Conservation (phyloP, 1,140 invertebrate species). For the Potamilus streckersoni region DNA sequence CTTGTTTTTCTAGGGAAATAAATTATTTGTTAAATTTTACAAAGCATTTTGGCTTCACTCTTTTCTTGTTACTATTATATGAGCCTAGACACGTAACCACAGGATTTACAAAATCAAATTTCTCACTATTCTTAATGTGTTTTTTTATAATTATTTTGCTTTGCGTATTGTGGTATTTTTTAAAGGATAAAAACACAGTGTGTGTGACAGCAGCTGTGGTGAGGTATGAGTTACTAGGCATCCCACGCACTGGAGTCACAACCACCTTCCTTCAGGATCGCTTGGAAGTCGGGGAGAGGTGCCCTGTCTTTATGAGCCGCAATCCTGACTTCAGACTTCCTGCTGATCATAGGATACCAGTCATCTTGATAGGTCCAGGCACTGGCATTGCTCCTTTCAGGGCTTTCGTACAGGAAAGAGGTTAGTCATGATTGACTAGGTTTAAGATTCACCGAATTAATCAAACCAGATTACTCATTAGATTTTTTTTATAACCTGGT, state of each 20-base stretch:
- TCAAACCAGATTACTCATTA: too few relatives aligned
- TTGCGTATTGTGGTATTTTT: not conserved
- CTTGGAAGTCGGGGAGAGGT: slow-evolving; percentile 68
- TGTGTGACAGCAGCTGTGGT: slow-evolving; percentile 53
- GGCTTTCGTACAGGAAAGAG: slow-evolving; percentile 95
- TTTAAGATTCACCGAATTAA: too few relatives aligned
- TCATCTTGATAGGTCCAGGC: slow-evolving; percentile 98
- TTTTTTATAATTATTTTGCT: not conserved
- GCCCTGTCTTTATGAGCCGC: slow-evolving; percentile 71
- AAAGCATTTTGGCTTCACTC: too few relatives aligned
- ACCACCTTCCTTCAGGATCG: slow-evolving; percentile 86
- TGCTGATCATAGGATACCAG: slow-evolving; percentile 83
- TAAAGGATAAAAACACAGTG: slow-evolving; percentile 29
- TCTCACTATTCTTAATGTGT: not conserved
- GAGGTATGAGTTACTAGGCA: slow-evolving; percentile 70
- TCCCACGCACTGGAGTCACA: slow-evolving; percentile 90
- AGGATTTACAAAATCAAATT: not conserved
- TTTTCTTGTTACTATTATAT: too few relatives aligned
- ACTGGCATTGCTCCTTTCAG: slow-evolving; percentile 97
- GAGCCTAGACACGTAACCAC: not conserved
- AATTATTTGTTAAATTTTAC: too few relatives aligned
- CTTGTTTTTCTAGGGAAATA: too few relatives aligned
- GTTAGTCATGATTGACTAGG: slow-evolving; percentile 59
- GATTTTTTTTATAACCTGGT: too few relatives aligned
- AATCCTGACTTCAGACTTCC: slow-evolving; percentile 97